Base-by-base conservation (phyloP, 2,113 vertebrate genomes). In the Rhinolophus ferrumequinum region DNA sequence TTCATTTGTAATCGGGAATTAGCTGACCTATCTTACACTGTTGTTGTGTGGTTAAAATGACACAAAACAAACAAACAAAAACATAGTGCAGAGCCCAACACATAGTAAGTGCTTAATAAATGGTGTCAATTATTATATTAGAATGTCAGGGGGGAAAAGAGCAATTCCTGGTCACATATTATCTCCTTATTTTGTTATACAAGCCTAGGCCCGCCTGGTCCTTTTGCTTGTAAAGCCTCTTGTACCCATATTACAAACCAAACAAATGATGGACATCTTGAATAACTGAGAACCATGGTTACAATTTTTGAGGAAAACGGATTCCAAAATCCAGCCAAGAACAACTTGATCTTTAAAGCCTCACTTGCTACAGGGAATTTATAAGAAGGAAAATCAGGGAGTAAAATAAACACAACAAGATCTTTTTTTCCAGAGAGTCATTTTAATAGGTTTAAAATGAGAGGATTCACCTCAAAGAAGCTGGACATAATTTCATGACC, bases 261-360 rank as follows among this genome's bases (percentile, higher is more conserved):
- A 56, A 62, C 19, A 30, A 30, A 93, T 21, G 33, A 90, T 12
- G 16, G 19, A 67, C 35, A 6, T 38, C 28, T 76, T 88, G 41
- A 80, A 28, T 66, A 72, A 80, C 13, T 75, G 30, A 77, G 24
- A 96, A 86, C 56, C 41, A 56, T 14, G 77, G 26, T 33, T 93
- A 33, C 0, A 75, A 15, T 79, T 92, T 94, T 76, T 76, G 56
- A 92, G 84, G 38, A 76, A 54, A 54, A 70, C 6, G 30, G 38
- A 50, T 90, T 93, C 72, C 30, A 64, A 94, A 85, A 72, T 24
- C 52, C 21, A 86, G 89, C 79, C 83, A 92, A 90, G 62, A 89
- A 56, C 75, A 0, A 69, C 44, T 44, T 56, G 47, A 38, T 56
- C 72, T 82, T 80, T 91, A 41, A 94, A 69, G 60, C 47, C 38